Evolutionary conservation across 2,888 invertebrate genomes (phyloP).

Genomic region (Liposcelis brunnea): DNA sequence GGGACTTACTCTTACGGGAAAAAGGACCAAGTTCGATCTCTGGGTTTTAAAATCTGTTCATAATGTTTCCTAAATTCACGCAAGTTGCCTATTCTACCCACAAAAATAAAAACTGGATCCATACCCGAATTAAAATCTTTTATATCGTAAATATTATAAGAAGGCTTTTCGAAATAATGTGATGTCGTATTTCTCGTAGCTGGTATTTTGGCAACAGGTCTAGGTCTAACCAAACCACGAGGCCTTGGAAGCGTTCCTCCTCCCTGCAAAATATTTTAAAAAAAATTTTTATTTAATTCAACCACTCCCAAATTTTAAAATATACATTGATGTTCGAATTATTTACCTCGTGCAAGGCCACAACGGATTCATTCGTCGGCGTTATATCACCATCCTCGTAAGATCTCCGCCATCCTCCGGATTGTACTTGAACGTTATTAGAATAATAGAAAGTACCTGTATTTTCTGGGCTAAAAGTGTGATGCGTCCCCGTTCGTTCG

Average conservation of each 20-base stretch:
- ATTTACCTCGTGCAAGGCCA: conserved; percentile 18
- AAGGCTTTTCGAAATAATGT: conserved; percentile 8
- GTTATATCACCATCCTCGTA: conserved; percentile 85
- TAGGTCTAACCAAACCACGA: conserved; percentile 58
- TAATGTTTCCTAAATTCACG: no score
- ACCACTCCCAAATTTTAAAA: background rate
- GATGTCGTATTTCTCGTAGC: conserved; percentile 18
- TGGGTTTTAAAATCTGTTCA: no score
- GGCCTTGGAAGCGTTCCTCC: conserved; percentile 79
- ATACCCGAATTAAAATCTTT: conserved; percentile 6
- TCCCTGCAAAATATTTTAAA: conserved; percentile 42
- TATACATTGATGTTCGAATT: conserved; percentile 6
- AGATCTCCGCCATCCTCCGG: conserved; percentile 48
- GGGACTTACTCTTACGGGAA: no score
- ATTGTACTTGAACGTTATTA: conserved; percentile 26
- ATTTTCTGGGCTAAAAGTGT: conserved; percentile 41
- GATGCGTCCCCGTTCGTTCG: conserved; percentile 39
- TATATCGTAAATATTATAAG: conserved; percentile 7
- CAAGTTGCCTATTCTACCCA: no score
- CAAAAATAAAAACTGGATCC: conserved; percentile 13
- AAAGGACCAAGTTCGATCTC: no score
- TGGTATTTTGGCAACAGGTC: conserved; percentile 59
- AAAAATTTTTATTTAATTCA: conserved; percentile 16
- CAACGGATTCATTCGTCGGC: conserved; percentile 60
- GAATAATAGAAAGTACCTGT: conserved; percentile 38